phyloP scores from a whole-genome alignment of 2,888 invertebrate genomes.

The Nowickia ferox region DNA sequence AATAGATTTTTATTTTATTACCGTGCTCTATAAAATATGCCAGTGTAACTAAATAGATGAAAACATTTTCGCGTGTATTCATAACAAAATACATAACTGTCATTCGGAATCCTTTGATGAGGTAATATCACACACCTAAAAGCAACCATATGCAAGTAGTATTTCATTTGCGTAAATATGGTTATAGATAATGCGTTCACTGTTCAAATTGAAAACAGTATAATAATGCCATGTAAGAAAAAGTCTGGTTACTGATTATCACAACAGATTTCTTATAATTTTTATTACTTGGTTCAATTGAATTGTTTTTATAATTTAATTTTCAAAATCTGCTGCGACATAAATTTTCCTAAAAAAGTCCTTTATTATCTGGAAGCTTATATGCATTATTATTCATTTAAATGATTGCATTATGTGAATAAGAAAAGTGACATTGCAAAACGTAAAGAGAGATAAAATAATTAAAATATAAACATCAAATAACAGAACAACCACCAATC shows the following conservation, averaged over 20 bases:
- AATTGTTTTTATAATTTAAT: conserved; percentile 72
- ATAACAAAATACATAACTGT: conserved; percentile 23
- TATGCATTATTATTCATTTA: conserved; percentile 33
- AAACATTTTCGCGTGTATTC: not conserved
- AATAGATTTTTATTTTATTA: conserved; percentile 9
- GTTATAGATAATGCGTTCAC: conserved; percentile 80
- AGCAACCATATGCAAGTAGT: conserved; percentile 59
- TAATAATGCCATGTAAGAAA: conserved; percentile 72
- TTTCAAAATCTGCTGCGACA: conserved; percentile 59
- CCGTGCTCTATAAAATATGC: not conserved
- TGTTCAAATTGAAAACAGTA: conserved; percentile 74
- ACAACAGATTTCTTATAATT: conserved; percentile 70
- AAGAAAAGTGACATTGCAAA: conserved; percentile 47
- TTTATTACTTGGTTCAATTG: conserved; percentile 71
- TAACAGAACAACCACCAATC: conserved; percentile 46
- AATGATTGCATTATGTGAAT: conserved; percentile 60
- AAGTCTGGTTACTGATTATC: conserved; percentile 69
- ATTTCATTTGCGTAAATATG: conserved; percentile 70
- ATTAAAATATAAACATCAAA: conserved; percentile 38
- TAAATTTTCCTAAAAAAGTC: conserved; percentile 32
- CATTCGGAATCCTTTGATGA: conserved; percentile 40
- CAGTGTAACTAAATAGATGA: not conserved
- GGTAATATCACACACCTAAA: conserved; percentile 51
- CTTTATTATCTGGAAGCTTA: conserved; percentile 17
- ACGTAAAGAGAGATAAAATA: conserved; percentile 49